phyloP scores from a whole-genome alignment of 37 sponge, comb jelly and placozoan genomes.

The Ephydatia muelleri region DNA sequence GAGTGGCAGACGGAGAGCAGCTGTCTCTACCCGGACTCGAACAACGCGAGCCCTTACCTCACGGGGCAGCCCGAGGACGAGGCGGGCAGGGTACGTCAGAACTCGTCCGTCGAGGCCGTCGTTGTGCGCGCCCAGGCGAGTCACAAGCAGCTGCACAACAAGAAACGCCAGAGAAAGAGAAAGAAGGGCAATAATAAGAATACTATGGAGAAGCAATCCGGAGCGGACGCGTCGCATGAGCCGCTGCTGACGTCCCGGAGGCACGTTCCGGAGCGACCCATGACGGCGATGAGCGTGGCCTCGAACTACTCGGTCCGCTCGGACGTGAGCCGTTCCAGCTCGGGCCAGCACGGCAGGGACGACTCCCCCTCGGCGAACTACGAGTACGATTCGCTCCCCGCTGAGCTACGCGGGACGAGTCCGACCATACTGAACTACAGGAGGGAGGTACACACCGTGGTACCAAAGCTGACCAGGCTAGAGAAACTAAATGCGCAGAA shows the following conservation, averaged over 20 bases:
- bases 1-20: conserved; percentile 95
- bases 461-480: conserved; percentile 36
- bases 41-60: conserved; percentile 55
- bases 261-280: conserved; percentile 25
- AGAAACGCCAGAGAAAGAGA: conserved; percentile 9
- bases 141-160: not conserved
- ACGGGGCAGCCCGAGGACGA: conserved; percentile 39
- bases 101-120: not conserved
- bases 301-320: conserved; percentile 57
- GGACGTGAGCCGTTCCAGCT: conserved; percentile 17
- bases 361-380: conserved; percentile 13
- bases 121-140: not conserved
- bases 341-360: conserved; percentile 29
- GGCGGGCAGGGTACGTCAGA: not conserved
- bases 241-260: not conserved
- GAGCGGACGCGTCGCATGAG: not conserved
- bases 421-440: conserved; percentile 65
- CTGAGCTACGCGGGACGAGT: conserved; percentile 39
- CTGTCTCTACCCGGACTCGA: conserved; percentile 34
- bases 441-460: conserved; percentile 27
- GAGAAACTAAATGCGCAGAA: conserved; percentile 46
- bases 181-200: not conserved
- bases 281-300: conserved; percentile 43
- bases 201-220: not conserved
- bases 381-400: conserved; percentile 67